Conservation (phyloP, 2,797 vertebrate species). For the Dryobates pubescens region DNA sequence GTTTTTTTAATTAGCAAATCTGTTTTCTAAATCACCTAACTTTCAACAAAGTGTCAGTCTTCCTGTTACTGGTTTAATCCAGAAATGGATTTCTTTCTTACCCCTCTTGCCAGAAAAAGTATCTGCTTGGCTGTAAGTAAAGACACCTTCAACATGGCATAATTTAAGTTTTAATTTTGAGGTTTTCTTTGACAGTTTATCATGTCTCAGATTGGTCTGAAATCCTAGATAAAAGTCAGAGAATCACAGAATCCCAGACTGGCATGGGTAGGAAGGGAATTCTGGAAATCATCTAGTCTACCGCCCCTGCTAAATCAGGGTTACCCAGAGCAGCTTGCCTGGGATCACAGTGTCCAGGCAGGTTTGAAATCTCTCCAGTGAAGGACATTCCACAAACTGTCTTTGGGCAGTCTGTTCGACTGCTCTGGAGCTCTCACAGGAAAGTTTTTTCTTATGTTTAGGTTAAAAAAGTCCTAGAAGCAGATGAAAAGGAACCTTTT, state of each 20-base stretch:
- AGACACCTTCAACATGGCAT: neutral
- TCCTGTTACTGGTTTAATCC: neutral
- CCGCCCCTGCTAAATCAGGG: no score
- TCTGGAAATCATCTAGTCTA: no score
- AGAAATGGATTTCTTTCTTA: neutral
- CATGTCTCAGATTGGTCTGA: neutral
- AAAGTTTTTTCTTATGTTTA: no score
- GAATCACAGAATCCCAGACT: no score
- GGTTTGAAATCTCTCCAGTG: no score
- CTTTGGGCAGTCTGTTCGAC: no score
- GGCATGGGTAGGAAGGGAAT: no score
- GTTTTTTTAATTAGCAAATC: neutral
- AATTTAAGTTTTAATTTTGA: neutral
- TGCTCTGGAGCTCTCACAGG: no score
- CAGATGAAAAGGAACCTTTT: neutral
- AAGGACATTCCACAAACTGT: no score
- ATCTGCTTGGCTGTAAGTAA: neutral
- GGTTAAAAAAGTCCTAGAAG: neutral
- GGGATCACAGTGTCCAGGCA: no score
- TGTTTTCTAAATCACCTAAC: neutral
- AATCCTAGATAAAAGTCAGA: neutral
- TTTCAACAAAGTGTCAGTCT: neutral
- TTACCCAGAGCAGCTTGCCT: no score
- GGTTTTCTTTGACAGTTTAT: neutral
- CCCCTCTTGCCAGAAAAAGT: neutral